A percentile compares a stretch with the other conserved stretches of the same genome.
Evolutionary conservation across 2,113 vertebrate genomes (phyloP).

Genomic region (Chauna torquata): DNA sequence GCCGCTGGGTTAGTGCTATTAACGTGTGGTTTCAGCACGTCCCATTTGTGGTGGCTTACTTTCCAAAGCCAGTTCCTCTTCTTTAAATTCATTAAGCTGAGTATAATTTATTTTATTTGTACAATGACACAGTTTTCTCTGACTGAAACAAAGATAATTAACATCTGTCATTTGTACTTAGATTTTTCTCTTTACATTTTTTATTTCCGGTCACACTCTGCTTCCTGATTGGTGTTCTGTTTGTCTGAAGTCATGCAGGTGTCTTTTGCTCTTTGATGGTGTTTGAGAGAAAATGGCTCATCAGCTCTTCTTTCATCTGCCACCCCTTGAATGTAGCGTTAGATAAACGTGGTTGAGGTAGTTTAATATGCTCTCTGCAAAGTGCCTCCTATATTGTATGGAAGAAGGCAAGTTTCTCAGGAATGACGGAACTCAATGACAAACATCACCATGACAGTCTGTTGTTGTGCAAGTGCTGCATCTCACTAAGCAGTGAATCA

Average conservation of each 20-base stretch:
- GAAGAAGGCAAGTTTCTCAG: neutral
- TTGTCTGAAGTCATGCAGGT: neutral
- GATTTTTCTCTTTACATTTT: neutral
- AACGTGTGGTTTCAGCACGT: fast-evolving
- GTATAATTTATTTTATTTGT: neutral
- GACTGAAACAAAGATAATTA: neutral
- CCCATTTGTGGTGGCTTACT: neutral
- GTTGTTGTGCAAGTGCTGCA: neutral
- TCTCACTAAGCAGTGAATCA: neutral
- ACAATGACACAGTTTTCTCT: neutral
- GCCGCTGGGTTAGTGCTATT: neutral
- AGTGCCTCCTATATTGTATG: neutral
- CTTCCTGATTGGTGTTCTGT: neutral
- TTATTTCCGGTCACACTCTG: neutral
- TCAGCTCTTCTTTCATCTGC: neutral
- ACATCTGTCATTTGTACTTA: neutral
- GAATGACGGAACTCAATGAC: neutral
- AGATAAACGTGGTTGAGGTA: neutral
- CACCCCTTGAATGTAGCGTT: neutral
- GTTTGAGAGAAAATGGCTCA: neutral
- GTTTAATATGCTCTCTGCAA: neutral
- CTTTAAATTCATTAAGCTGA: neutral
- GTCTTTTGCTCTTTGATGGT: neutral
- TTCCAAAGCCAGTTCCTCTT: neutral
- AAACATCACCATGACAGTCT: neutral